phyloP scores from a whole-genome alignment of 2,888 invertebrate genomes.

The Eledona agricola region DNA sequence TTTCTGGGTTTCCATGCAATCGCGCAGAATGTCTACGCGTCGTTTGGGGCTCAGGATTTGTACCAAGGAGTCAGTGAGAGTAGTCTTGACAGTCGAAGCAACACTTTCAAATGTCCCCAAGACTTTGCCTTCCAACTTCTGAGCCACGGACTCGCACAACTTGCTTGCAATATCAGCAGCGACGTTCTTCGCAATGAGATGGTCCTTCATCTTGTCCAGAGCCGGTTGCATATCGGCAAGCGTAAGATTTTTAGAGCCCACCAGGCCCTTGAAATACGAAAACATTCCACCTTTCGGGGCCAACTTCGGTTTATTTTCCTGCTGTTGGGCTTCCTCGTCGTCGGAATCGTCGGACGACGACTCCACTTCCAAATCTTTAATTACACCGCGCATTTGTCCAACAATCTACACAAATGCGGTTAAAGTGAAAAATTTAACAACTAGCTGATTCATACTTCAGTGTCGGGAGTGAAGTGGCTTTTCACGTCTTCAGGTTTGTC shows the following conservation, averaged over 20 bases:
- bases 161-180: slow-evolving; percentile 95
- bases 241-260: slow-evolving; percentile 88
- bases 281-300: slow-evolving; percentile 73
- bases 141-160: slow-evolving; percentile 91
- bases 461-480: slow-evolving; percentile 70
- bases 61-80: slow-evolving; percentile 90
- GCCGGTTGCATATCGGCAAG: slow-evolving; percentile 83
- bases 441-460: slow-evolving; percentile 67
- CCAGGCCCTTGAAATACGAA: slow-evolving; percentile 83
- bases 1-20: slow-evolving; percentile 87
- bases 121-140: slow-evolving; percentile 89
- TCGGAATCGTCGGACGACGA: slow-evolving; percentile 74
- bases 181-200: slow-evolving; percentile 96
- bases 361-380: slow-evolving; percentile 84
- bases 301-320: slow-evolving; percentile 39
- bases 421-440: slow-evolving; percentile 20
- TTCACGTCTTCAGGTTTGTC: slow-evolving; percentile 75
- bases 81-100: slow-evolving; percentile 85
- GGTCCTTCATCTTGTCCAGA: slow-evolving; percentile 93
- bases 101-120: slow-evolving; percentile 95
- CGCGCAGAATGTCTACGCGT: slow-evolving; percentile 94
- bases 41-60: slow-evolving; percentile 94
- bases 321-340: slow-evolving; percentile 63
- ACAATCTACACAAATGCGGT: slow-evolving; percentile 70
- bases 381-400: slow-evolving; percentile 84